Percentiles rank a stretch among this genome's conserved stretches.
phyloP scores from a whole-genome alignment of 2,113 vertebrate genomes.

The Ia io region DNA sequence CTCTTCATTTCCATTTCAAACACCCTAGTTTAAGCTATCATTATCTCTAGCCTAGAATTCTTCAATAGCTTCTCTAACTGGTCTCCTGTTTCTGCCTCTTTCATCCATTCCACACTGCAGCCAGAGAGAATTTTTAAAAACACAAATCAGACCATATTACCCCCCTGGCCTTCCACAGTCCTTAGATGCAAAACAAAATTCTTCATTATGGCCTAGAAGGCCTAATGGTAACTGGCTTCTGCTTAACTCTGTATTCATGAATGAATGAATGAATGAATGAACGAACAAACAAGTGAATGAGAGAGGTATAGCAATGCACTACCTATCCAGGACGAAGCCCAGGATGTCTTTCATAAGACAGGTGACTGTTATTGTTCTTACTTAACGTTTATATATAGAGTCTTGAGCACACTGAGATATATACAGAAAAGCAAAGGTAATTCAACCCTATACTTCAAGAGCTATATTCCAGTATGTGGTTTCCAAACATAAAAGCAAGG shows the following conservation, averaged over 20 bases:
- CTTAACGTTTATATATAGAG: background rate
- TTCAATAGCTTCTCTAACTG: background rate
- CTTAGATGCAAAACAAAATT: constrained; percentile 11
- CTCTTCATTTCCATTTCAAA: background rate
- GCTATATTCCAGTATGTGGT: background rate
- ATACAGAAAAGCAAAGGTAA: background rate
- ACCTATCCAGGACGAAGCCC: background rate
- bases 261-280: background rate
- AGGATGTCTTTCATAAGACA: background rate
- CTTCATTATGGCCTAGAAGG: background rate
- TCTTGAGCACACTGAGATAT: background rate
- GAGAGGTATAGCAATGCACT: background rate
- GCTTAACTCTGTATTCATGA: background rate
- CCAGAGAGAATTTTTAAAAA: background rate
- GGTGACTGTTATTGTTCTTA: background rate
- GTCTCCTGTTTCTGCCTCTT: background rate
- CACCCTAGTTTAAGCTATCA: background rate
- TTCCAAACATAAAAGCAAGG: constrained; percentile 9
- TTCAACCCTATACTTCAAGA: background rate
- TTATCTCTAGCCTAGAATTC: background rate
- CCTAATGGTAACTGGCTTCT: background rate
- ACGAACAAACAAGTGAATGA: background rate
- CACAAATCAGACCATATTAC: background rate
- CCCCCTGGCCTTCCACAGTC: background rate
- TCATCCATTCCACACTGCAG: background rate